Base-by-base conservation (phyloP, 23 tunicate species). In the Styela clava region DNA sequence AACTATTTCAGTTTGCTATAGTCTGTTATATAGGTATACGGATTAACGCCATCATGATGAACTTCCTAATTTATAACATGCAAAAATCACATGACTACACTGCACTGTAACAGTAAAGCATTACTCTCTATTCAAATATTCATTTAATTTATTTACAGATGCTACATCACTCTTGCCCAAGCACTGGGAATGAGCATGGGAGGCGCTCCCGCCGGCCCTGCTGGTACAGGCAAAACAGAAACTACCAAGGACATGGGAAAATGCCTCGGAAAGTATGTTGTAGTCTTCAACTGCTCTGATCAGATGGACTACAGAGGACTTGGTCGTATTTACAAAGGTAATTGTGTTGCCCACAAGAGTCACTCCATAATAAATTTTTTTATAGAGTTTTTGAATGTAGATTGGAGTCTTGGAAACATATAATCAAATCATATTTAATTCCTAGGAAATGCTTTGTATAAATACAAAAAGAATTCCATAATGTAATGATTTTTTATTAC, bases 301-400 rank as follows among this genome's bases (percentile, higher is more conserved):
- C 99, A 96, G 88, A 96, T 96, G 99, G 99, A 96, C 69, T 96
- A 91, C 94, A 85, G 99, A 85, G 99, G 99, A 27, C 85, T 96
- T n/a, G 99, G 99, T 33, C 83, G 99, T 30, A 96, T 96, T 76
- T 96, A 96, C 85, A 96, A 96, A 96, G 99, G 99, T 94, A 32
- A 62, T 19, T 24, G n/a, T n/a, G n/a, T n/a, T n/a, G n/a, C n/a
- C n/a, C n/a, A n/a, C n/a, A n/a, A n/a, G n/a, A n/a, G n/a, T n/a
- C n/a, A n/a, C n/a, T n/a, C n/a, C n/a, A n/a, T n/a, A n/a, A n/a
- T n/a, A n/a, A n/a, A n/a, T n/a, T n/a, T n/a, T n/a, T n/a, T n/a
- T n/a, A n/a, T n/a, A n/a, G n/a, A n/a, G n/a, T n/a, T n/a, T n/a
- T 18, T 18, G 19, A 69, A 69, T 18, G 19, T 25, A 18, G n/a